Evolutionary conservation across 1,140 invertebrate genomes (phyloP).

Genomic region (Chironomus striatipennis): DNA sequence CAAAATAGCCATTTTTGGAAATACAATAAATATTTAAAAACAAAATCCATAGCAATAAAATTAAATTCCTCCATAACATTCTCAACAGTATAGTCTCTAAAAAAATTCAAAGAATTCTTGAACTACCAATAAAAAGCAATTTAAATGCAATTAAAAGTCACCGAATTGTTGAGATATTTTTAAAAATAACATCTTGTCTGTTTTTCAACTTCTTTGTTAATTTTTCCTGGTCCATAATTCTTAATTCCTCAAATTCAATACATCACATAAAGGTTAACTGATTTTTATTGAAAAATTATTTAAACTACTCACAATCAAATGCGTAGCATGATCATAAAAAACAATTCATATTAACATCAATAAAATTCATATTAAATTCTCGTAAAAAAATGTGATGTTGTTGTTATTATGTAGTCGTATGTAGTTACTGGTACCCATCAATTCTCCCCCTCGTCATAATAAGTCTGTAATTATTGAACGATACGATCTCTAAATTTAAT

Average conservation of each 20-base stretch:
- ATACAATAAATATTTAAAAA: too few species aligned
- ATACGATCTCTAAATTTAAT: too few species aligned
- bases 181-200: background rate
- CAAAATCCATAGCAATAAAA: too few species aligned
- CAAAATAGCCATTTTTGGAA: too few species aligned
- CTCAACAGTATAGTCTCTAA: too few species aligned
- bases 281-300: conserved; percentile 15
- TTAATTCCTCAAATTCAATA: too few species aligned
- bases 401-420: too few species aligned
- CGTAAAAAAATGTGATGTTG: background rate
- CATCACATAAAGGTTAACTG: background rate
- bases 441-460: too few species aligned
- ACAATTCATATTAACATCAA: background rate
- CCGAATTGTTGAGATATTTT: background rate
- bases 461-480: too few species aligned
- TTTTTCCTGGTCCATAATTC: background rate
- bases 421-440: too few species aligned
- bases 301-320: background rate
- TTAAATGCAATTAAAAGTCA: background rate
- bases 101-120: too few species aligned
- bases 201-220: background rate
- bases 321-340: background rate
- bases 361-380: background rate
- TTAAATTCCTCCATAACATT: too few species aligned
- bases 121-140: background rate